These are phyloP conservation scores for Phoxinus dragarum DNA, from an alignment of 2,797 vertebrate genomes.

Conservation along the genomic window DNA sequence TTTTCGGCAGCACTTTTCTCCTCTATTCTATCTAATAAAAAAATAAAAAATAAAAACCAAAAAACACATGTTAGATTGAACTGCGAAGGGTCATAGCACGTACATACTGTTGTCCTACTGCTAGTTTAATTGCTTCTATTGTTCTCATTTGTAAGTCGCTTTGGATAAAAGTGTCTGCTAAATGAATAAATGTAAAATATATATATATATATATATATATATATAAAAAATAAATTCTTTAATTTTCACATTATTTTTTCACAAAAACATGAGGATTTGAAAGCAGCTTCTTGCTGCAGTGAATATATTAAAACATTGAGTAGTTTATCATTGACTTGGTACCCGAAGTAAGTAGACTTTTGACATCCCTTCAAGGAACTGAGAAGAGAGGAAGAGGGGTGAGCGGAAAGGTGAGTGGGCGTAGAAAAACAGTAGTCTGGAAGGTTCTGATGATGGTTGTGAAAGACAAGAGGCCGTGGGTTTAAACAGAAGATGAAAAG, in stretches of 20 bases:
- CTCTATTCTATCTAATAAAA: too few species aligned
- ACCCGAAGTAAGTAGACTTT: not conserved
- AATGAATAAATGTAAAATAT: too few species aligned
- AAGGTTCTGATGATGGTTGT: slow-evolving; percentile 33
- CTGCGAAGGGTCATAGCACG: too few species aligned
- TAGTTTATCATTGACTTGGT: slow-evolving; percentile 5
- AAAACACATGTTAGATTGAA: too few species aligned
- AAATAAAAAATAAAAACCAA: too few species aligned
- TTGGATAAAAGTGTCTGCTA: too few species aligned
- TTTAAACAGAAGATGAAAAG: slow-evolving; percentile 43
- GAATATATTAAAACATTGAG: not conserved
- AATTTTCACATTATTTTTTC: not conserved
- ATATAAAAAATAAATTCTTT: not conserved
- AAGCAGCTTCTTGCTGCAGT: not conserved
- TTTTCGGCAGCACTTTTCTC: too few species aligned
- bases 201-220: not conserved
- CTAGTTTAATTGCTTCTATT: too few species aligned
- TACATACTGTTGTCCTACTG: too few species aligned
- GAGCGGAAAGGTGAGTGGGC: not conserved
- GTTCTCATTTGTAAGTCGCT: too few species aligned
- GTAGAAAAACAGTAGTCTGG: slow-evolving; percentile 19
- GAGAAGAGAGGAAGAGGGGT: slow-evolving; percentile 3
- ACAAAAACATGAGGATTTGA: not conserved
- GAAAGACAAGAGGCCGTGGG: slow-evolving; percentile 30
- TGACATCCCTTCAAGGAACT: not conserved